Percentiles rank a stretch among this genome's conserved stretches.
These are phyloP conservation scores for Alectura lathami DNA, from an alignment of 2,113 vertebrate genomes.

Conservation along the genomic window DNA sequence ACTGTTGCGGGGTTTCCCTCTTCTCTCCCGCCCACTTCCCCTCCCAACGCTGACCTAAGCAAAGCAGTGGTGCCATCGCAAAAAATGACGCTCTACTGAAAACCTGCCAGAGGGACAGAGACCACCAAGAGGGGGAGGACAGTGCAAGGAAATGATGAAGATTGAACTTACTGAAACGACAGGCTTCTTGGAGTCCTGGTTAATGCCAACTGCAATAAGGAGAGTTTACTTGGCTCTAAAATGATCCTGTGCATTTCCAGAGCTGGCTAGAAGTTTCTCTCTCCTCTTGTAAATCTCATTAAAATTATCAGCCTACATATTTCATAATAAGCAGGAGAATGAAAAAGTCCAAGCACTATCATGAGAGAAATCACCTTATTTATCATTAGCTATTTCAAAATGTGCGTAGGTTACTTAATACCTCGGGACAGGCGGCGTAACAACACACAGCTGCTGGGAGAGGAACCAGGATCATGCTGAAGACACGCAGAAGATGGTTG, in stretches of 20 bases:
- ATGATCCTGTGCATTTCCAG: neutral
- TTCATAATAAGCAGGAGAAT: conserved; percentile 44
- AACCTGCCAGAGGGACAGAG: neutral
- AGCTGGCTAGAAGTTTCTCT: neutral
- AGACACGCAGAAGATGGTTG: rapidly evolving
- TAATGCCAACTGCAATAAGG: neutral
- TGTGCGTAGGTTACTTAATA: neutral
- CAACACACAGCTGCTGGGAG: neutral
- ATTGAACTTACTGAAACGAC: conserved; percentile 17
- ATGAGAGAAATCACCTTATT: neutral
- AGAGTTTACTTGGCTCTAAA: neutral
- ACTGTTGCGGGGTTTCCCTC: neutral
- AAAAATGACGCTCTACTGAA: neutral
- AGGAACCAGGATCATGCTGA: neutral
- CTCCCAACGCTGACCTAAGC: neutral
- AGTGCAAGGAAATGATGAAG: neutral
- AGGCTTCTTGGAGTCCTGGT: conserved; percentile 11
- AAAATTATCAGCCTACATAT: conserved; percentile 62
- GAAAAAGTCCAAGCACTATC: conserved; percentile 33
- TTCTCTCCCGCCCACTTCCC: neutral
- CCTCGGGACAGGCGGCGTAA: neutral
- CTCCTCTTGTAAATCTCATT: conserved; percentile 28
- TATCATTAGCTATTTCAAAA: conserved; percentile 57
- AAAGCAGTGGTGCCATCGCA: neutral
- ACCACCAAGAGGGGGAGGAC: neutral